A percentile compares a stretch with the other conserved stretches of the same genome.
Conservation (phyloP, 2,797 vertebrate genomes). For the Chloroceryle amazona region DNA sequence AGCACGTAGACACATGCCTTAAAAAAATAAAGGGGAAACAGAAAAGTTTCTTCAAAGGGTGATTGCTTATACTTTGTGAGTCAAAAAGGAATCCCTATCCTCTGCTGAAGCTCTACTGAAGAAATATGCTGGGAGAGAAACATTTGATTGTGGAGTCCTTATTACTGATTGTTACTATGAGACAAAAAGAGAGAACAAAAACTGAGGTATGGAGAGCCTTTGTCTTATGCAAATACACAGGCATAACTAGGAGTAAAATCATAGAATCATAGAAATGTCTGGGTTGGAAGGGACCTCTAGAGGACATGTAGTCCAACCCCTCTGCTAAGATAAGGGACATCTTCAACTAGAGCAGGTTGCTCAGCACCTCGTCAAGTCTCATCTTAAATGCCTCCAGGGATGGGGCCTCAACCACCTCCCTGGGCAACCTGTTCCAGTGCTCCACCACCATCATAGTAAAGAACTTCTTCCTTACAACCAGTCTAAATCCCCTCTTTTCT, state of each 20-base stretch:
- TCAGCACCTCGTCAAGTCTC: too few relatives aligned
- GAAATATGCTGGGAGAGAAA: neutral
- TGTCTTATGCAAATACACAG: neutral
- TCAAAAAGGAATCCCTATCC: neutral
- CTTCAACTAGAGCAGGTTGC: too few relatives aligned
- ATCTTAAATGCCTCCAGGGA: too few relatives aligned
- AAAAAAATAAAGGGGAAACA: neutral
- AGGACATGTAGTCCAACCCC: too few relatives aligned
- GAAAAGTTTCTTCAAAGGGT: neutral
- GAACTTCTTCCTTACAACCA: too few relatives aligned
- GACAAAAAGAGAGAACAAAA: neutral
- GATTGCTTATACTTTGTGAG: neutral
- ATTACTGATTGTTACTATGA: neutral
- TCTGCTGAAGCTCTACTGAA: neutral
- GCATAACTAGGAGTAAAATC: neutral
- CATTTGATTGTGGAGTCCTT: neutral
- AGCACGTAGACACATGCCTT: neutral
- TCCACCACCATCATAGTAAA: too few relatives aligned
- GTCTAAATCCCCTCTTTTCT: too few relatives aligned
- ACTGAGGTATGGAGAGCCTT: neutral
- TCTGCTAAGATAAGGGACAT: too few relatives aligned
- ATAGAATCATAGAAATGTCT: too few relatives aligned
- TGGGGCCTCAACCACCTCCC: too few relatives aligned
- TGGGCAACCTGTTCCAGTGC: too few relatives aligned
- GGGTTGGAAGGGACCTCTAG: too few relatives aligned